These are phyloP conservation scores for Megathymus violae DNA, from an alignment of 1,140 invertebrate genomes.

Conservation along the genomic window DNA sequence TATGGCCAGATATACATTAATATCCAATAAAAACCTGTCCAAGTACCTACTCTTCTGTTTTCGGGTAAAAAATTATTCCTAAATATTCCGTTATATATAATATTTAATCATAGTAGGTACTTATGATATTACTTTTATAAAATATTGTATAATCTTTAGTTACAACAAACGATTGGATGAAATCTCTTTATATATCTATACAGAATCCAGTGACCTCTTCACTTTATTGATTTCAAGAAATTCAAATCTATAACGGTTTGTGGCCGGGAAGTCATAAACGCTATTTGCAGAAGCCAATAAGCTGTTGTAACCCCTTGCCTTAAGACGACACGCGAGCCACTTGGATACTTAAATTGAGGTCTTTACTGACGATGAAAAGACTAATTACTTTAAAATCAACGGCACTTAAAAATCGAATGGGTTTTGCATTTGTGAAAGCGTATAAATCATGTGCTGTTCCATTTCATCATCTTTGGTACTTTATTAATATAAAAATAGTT, in stretches of 20 bases:
- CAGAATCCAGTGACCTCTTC: background rate
- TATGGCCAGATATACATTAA: too few species aligned
- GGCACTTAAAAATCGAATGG: background rate
- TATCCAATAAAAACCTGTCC: too few species aligned
- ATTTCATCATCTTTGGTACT: background rate
- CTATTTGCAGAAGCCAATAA: constrained; percentile 63
- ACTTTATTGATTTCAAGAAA: constrained; percentile 41
- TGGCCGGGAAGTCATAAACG: constrained; percentile 50
- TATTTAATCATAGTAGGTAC: too few species aligned
- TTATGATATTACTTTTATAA: too few species aligned
- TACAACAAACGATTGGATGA: too few species aligned
- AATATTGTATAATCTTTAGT: too few species aligned
- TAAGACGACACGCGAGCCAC: constrained; percentile 36
- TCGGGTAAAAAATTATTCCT: too few species aligned
- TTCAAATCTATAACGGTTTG: constrained; percentile 48
- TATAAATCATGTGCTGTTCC: background rate
- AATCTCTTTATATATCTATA: background rate
- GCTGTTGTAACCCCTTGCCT: constrained; percentile 41
- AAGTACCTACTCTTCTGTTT: too few species aligned
- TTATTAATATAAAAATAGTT: background rate
- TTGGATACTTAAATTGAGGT: background rate
- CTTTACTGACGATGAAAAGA: constrained; percentile 15
- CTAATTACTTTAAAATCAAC: background rate
- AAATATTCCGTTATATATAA: too few species aligned
- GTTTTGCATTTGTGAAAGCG: background rate